Conservation (phyloP, 37 sponge, comb jelly and placozoan species). For the Tethya wilhelma region DNA sequence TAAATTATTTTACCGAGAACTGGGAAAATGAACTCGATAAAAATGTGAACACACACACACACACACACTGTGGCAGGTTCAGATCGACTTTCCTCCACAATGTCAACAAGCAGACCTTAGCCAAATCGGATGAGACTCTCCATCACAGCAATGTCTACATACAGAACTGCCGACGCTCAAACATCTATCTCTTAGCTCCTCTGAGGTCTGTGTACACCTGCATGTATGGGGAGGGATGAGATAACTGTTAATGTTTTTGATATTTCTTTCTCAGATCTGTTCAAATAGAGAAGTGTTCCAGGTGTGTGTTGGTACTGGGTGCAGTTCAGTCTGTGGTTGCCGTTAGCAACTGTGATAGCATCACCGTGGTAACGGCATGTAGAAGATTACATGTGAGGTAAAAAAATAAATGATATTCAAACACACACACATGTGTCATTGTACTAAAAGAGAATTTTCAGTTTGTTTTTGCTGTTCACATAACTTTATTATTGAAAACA, state of each 20-base stretch:
- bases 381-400: conserved; percentile 75
- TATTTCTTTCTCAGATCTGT: conserved; percentile 10
- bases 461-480: too few relatives aligned
- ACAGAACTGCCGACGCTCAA: conserved; percentile 57
- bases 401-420: not conserved
- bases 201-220: conserved; percentile 48
- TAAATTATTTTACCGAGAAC: too few relatives aligned
- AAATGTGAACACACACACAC: too few relatives aligned
- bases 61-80: too few relatives aligned
- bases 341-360: conserved; percentile 59
- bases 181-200: conserved; percentile 76
- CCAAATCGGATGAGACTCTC: conserved; percentile 35
- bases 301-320: conserved; percentile 76
- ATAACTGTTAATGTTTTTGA: not conserved
- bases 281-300: conserved; percentile 74
- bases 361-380: conserved; percentile 69
- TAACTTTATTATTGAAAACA: too few relatives aligned
- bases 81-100: conserved; percentile 29
- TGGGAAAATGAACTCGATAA: too few relatives aligned
- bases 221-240: conserved; percentile 13
- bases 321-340: conserved; percentile 60
- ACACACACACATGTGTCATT: too few relatives aligned
- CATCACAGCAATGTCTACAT: conserved; percentile 54
- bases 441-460: too few relatives aligned
- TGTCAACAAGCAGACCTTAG: conserved; percentile 42